Evolutionary conservation across 2,113 vertebrate genomes (phyloP).

Genomic region (Alouatta palliata): DNA sequence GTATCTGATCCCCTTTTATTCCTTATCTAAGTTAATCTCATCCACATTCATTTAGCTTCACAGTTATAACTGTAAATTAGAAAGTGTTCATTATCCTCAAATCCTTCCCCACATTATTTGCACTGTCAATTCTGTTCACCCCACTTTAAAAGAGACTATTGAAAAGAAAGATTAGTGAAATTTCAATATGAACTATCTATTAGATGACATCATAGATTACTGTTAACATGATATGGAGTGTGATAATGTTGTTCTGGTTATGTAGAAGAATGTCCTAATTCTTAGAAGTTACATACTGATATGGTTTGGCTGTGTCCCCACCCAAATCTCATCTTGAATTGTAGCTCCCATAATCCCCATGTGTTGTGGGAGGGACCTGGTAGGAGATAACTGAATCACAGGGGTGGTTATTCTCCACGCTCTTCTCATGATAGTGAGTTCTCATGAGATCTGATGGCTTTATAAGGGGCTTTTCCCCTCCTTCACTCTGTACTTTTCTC

Average conservation of each 20-base stretch:
- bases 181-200: neutral
- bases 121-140: neutral
- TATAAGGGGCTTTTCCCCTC: too few relatives aligned
- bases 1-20: neutral
- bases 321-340: too few relatives aligned
- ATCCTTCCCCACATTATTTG: neutral
- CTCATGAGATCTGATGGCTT: too few relatives aligned
- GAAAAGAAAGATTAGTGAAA: neutral
- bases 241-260: neutral
- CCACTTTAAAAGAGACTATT: neutral
- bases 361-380: too few relatives aligned
- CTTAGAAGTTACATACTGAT: neutral
- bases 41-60: neutral
- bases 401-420: too few relatives aligned
- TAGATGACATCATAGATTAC: neutral
- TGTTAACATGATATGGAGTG: neutral
- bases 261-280: neutral
- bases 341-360: too few relatives aligned
- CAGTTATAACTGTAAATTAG: neutral
- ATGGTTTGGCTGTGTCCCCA: too few relatives aligned
- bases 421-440: too few relatives aligned
- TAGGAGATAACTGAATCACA: too few relatives aligned
- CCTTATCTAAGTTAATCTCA: neutral
- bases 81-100: neutral
- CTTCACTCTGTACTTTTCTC: too few relatives aligned